Percentiles rank a stretch among this genome's conserved stretches.
phyloP scores from a whole-genome alignment of 2,888 invertebrate species.

The Cephus sareptanus region DNA sequence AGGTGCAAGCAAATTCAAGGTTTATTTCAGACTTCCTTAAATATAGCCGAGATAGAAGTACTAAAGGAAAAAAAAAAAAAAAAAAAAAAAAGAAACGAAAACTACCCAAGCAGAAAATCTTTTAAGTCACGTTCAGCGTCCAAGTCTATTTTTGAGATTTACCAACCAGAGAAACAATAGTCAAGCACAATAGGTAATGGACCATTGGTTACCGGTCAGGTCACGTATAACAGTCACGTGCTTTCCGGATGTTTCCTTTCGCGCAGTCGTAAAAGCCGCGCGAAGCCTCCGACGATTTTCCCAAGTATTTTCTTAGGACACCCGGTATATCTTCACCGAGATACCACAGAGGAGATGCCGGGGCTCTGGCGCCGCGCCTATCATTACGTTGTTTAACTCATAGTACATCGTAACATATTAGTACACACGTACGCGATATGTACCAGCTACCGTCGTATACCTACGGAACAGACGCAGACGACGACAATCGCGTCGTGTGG shows the following conservation, averaged over 20 bases:
- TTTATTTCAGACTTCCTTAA: neutral
- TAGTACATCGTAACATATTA: slow-evolving; percentile 44
- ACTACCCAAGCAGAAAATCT: neutral
- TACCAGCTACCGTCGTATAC: neutral
- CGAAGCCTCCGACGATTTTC: slow-evolving; percentile 20
- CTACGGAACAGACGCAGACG: neutral
- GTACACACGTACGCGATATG: neutral
- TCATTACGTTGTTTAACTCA: slow-evolving; percentile 57
- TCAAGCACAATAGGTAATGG: neutral
- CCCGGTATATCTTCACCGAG: slow-evolving; percentile 21
- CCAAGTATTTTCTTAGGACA: slow-evolving; percentile 3
- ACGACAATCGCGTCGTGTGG: neutral
- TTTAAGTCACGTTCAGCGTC: neutral
- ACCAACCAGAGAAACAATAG: neutral
- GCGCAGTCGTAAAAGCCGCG: neutral
- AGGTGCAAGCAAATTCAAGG: neutral
- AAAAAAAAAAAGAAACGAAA: neutral
- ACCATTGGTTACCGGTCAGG: neutral
- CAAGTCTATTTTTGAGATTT: neutral
- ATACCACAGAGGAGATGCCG: slow-evolving; percentile 29
- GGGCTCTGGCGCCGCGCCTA: slow-evolving; percentile 57
- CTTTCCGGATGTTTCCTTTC: neutral
- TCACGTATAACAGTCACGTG: neutral
- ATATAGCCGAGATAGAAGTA: neutral
- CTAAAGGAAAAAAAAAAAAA: neutral